Base-by-base conservation (phyloP, 2,888 invertebrate genomes). In the Synanthedon myopaeformis region DNA sequence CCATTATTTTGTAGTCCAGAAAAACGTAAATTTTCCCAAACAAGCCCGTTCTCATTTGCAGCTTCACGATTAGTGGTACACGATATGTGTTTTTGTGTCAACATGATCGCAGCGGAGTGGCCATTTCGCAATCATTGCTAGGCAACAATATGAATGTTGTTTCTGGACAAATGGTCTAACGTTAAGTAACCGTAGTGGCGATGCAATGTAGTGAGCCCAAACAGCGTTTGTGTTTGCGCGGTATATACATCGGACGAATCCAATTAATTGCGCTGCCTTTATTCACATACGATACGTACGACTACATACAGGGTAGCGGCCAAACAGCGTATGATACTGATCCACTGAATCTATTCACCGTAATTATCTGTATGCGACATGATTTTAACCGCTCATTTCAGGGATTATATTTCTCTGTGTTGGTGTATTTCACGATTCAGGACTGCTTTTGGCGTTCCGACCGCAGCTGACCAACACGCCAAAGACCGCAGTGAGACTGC, bases 371-470 rank as follows among this genome's bases (percentile, higher is more conserved):
- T 13, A 69, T 64, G 61, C 62, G 64, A 68, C 70, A 71, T 75
- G 66, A 77, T 75, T 76, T 73, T 64, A 35, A 68, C 69, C 61
- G 61, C 67, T 62, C 60, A 69, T 75, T 77, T 74, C 62, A 64
- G 62, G 59, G 65, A 60, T 61, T 66, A 69, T 67, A 76, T 65
- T 57, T 59, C 53, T 55, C 60, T 58, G 68, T 66, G 66, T 66
- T 61, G 60, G 61, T 64, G 62, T 60, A 61, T 51, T 71, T 66
- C 65, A 61, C 61, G 67, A 81, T 79, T 81, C 62, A 61, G 69
- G 63, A 63, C 79, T 82, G 82, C 70, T 79, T 79, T 76, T 77
- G 80, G 78, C 80, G 74, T 76, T 73, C 69, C 70, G 35, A 76
- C 72, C 77, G 72, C 70, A 67, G 64, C 70, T 59, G 67, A 70